Evolutionary conservation across 2,113 vertebrate species (phyloP).

Genomic region (Paradisaea rubra): DNA sequence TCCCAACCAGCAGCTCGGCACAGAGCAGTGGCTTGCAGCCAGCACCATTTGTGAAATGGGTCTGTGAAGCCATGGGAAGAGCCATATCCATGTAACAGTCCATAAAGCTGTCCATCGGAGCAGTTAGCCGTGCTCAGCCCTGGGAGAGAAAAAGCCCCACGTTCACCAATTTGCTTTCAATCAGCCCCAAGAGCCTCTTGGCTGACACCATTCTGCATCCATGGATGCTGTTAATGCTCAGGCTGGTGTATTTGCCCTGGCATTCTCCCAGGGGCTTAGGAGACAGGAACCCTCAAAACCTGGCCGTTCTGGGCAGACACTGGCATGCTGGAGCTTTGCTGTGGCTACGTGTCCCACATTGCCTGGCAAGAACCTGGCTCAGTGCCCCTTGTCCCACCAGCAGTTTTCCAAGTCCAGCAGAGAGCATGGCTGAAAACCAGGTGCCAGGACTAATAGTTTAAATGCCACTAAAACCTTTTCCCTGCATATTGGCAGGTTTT

Average conservation of each 20-base stretch:
- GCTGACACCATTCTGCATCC: background rate
- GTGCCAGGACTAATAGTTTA: background rate
- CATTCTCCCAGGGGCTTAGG: background rate
- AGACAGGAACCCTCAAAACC: background rate
- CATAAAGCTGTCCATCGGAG: constrained; percentile 9
- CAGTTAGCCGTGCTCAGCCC: background rate
- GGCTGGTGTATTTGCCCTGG: background rate
- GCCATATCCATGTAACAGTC: constrained; percentile 34
- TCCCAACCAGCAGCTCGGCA: background rate
- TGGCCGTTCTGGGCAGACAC: background rate
- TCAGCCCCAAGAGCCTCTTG: background rate
- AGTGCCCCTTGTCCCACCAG: background rate
- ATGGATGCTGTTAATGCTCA: rapidly evolving
- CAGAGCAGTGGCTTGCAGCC: background rate
- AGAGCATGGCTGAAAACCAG: background rate
- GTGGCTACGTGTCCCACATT: rapidly evolving
- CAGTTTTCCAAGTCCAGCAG: background rate
- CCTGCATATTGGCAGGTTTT: background rate
- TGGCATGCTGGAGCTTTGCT: background rate
- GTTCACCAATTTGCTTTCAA: background rate
- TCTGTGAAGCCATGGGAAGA: constrained; percentile 16
- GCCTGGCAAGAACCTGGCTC: background rate
- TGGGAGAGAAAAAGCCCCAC: background rate
- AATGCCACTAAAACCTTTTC: background rate
- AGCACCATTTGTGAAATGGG: background rate